phyloP scores from a whole-genome alignment of 2,797 vertebrate species.

The Sebastes reedi region DNA sequence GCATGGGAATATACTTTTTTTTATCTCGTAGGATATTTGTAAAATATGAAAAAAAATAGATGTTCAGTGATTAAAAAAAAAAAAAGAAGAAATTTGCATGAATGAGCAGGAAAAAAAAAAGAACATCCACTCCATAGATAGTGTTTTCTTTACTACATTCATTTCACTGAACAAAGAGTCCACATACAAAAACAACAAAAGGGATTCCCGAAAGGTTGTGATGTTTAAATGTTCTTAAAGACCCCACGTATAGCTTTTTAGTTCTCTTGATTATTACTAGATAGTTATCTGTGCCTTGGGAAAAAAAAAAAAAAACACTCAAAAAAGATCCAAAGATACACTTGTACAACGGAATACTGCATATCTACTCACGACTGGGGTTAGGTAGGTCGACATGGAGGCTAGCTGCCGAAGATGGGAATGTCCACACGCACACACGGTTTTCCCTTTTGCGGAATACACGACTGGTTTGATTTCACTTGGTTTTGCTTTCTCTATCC shows the following conservation, averaged over 20 bases:
- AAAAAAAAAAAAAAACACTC: slow-evolving; percentile 77
- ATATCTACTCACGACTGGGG: slow-evolving; percentile 89
- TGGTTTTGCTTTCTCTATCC: slow-evolving; percentile 27
- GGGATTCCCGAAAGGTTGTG: slow-evolving; percentile 82
- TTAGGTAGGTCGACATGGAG: slow-evolving; percentile 84
- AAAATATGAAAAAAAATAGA: slow-evolving; percentile 85
- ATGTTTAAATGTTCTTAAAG: slow-evolving; percentile 85
- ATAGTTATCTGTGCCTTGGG: slow-evolving; percentile 82
- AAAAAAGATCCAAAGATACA: slow-evolving; percentile 87
- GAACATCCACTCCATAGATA: slow-evolving; percentile 81
- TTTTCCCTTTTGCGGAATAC: slow-evolving; percentile 80
- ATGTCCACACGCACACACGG: slow-evolving; percentile 82
- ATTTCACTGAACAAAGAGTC: slow-evolving; percentile 88
- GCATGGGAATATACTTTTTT: slow-evolving; percentile 88
- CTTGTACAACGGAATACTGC: slow-evolving; percentile 93
- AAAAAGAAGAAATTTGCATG: slow-evolving; percentile 81
- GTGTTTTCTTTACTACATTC: slow-evolving; percentile 90
- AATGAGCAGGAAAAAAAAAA: slow-evolving; percentile 79
- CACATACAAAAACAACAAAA: slow-evolving; percentile 81
- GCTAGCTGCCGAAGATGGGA: slow-evolving; percentile 93
- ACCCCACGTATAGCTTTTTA: slow-evolving; percentile 81
- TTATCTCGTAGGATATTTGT: slow-evolving; percentile 88
- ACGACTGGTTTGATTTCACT: slow-evolving; percentile 65
- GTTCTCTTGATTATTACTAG: slow-evolving; percentile 74
- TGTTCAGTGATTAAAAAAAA: slow-evolving; percentile 70